Evolutionary conservation across 2,888 invertebrate species (phyloP), one percentile per base, ranked within the genome.

Genomic region (Eupithecia insigniata): DNA sequence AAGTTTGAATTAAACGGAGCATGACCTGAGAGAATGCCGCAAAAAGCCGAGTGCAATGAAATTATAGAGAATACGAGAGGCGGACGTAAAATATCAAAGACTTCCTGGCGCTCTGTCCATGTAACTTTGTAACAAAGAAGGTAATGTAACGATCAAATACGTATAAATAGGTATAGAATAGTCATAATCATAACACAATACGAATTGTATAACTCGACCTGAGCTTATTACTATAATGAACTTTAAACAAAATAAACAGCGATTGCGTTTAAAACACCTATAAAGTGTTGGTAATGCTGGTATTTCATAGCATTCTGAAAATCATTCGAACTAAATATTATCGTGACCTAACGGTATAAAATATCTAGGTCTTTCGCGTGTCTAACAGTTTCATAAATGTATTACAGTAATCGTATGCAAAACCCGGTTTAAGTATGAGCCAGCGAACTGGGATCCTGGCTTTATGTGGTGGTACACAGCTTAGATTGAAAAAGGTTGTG

Each of bases 371-470:
- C 72, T 72, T 75, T 75, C 67, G 78, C 78, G 74, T 76, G 78
- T 74, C 76, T 75, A 71, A 65, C 77, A 72, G 72, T 78, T 77
- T 79, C 77, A 78, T 79, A 78, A 75, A 68, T 71, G 74, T 74
- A 76, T 62, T 69, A 75, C 81, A 78, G 83, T 86, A 85, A 86
- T 85, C 77, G 79, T 82, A 85, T 86, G 86, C 84, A 84, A 85
- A 86, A 82, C 79, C 73, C 72, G 79, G 78, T 81, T 79, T 85
- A 84, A 79, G 80, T 80, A 85, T 85, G 81, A 83, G 69, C 75
- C 78, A 79, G 72, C 77, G 76, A 76, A 71, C 77, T 77, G 76
- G 71, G 67, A 72, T 77, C 64, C 68, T 75, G 60, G 69, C 71
- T 70, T 69, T 70, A 70, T 72, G 65, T 71, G 61, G 69, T 61